Base-by-base conservation (phyloP, 2,113 vertebrate species). In the Petaurus breviceps region DNA sequence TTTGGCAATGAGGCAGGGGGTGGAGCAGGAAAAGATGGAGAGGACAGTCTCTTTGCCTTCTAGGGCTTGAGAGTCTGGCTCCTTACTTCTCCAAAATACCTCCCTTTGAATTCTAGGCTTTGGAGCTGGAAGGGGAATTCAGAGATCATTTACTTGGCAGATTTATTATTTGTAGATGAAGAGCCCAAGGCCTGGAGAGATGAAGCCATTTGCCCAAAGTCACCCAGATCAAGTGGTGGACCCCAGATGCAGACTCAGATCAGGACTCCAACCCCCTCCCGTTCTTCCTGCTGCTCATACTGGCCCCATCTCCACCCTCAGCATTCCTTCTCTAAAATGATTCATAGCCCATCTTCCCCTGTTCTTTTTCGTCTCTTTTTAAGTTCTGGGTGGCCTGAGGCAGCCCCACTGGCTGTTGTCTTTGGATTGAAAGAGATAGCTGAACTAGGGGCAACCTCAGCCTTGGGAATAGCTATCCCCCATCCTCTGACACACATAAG, bases 151-250 rank as follows among this genome's bases (percentile, higher is more conserved):
- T 43, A 22, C 68, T 84, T 23, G 19, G 68, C 43, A 43, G 68
- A 84, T 84, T 84, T 46, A 90, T 68, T 19, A 8, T 96, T 93
- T 51, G 90, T 12, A 50, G 94, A 50, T 43, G 47, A 93, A 89
- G 91, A 93, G 49, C 77, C 47, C 0, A 52, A 95, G 91, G 26
- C 47, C 61, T 49, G 16, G 50, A 55, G 49, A 89, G 61, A 31
- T 89, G 26, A 31, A 91, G 37, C 2, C 49, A 51, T 55, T 52
- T 89, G 50, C 77, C 77, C 52, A 23, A 23, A 26, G 11, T 25
- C 12, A 6, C 3, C 3, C 8, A 7, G 49, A 22, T n/a, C 24
- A 23, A n/a, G 43, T 46, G 37, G 8, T 31, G 51, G 49, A 51
- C 24, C 22, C 11, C 31, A 84, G 52, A 43, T 54, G 3, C 31